phyloP scores from a whole-genome alignment of 2,113 vertebrate species.

The Gallinago jamesoni region DNA sequence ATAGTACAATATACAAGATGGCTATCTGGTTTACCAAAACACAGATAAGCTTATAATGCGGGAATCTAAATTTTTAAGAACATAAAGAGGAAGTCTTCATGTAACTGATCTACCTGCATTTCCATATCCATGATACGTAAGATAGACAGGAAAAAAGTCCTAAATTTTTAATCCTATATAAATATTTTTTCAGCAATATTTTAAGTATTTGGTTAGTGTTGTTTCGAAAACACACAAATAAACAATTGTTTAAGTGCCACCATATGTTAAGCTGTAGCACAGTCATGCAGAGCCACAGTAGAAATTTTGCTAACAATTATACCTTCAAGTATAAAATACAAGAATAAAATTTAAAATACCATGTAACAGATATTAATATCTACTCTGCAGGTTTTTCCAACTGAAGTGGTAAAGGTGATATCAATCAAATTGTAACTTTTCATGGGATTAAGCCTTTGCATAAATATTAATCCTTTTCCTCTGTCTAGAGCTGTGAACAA shows the following conservation, averaged over 20 bases:
- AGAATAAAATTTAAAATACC: neutral
- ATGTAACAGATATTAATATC: neutral
- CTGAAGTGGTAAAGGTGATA: neutral
- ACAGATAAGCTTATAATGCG: neutral
- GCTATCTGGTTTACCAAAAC: neutral
- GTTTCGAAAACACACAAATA: neutral
- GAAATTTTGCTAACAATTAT: neutral
- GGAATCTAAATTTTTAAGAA: neutral
- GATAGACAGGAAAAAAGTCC: neutral
- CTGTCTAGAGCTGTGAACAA: neutral
- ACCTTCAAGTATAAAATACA: neutral
- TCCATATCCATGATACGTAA: neutral
- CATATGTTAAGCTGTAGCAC: neutral
- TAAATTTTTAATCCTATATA: neutral
- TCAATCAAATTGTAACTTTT: slow-evolving; percentile 5
- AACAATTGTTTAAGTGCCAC: neutral
- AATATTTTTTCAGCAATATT: neutral
- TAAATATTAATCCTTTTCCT: slow-evolving; percentile 33
- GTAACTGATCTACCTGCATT: neutral
- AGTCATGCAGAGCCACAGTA: neutral
- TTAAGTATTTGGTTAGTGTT: neutral
- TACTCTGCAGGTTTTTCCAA: neutral
- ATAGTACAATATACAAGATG: neutral
- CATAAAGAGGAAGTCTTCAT: neutral
- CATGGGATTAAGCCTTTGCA: slow-evolving; percentile 17